A percentile compares a stretch with the other conserved stretches of the same genome.
Conservation (phyloP, 2,888 invertebrate genomes). For the Lacanobia wlatinum region DNA sequence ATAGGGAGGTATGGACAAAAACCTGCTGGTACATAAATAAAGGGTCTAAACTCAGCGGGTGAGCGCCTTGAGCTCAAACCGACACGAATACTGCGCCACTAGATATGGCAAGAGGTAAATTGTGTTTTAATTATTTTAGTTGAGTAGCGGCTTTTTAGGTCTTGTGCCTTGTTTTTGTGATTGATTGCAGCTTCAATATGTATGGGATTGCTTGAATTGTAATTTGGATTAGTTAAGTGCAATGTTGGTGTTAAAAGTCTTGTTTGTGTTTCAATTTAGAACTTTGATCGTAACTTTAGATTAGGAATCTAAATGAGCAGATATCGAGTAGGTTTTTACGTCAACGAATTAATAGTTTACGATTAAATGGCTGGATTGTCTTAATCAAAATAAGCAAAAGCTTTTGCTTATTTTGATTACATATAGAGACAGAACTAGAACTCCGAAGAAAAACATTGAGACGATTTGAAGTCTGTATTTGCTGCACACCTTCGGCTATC, state of each 20-base stretch:
- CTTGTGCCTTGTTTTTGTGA: slow-evolving; percentile 25
- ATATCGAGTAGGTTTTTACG: slow-evolving; percentile 1
- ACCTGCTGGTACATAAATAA: slow-evolving; percentile 27
- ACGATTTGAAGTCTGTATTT: background rate
- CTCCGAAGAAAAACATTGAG: background rate
- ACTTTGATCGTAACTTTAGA: background rate
- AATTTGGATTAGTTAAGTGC: slow-evolving; percentile 9
- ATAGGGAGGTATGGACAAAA: slow-evolving; percentile 41
- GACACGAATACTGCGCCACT: slow-evolving; percentile 27
- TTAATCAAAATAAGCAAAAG: background rate
- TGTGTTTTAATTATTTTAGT: slow-evolving; percentile 53
- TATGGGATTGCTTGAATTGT: slow-evolving; percentile 22
- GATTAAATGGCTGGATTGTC: background rate
- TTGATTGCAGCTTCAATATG: slow-evolving; percentile 30
- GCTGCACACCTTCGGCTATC: no score
- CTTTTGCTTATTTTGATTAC: background rate
- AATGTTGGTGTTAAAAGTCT: slow-evolving; percentile 9
- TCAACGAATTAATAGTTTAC: background rate
- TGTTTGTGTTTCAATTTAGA: slow-evolving; percentile 22
- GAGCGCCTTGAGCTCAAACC: slow-evolving; percentile 56
- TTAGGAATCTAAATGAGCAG: background rate
- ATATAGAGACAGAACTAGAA: background rate
- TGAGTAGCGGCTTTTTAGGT: slow-evolving; percentile 27
- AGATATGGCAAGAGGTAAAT: slow-evolving; percentile 44
- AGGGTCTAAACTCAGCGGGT: slow-evolving; percentile 53